Base-by-base conservation (phyloP, 2,888 invertebrate species). In the Eupithecia insigniata region DNA sequence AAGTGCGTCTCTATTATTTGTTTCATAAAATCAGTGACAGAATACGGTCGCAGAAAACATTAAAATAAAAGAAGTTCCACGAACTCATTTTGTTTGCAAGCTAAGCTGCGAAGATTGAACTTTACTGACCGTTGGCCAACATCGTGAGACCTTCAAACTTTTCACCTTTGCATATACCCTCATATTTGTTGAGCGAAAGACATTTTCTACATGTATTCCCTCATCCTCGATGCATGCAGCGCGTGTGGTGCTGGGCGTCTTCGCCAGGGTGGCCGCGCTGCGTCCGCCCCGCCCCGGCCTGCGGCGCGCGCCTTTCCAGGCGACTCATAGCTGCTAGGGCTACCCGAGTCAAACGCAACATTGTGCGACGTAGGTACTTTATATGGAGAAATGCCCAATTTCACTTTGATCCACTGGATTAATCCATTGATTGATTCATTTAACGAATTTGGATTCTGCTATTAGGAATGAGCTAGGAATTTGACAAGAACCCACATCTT, bases 251-350 rank as follows among this genome's bases (percentile, higher is more conserved):
- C 79, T 84, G 91, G 90, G 90, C 92, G 92, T 88, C 87, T 82
- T 87, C 91, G 86, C 82, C 85, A 83, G 91, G 93, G 93, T 92
- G 92, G 93, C 90, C 68, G 88, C 83, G 87, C 85, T 87, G 86
- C 88, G 86, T 87, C 86, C 84, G 85, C 85, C 83, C 91, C 92
- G 92, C 92, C 93, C 88, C 83, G 83, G 90, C 92, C 88, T 78
- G 84, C 73, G 89, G 88, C 82, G 83, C 83, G 85, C 84, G 82
- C 81, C 81, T 72, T 66, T 84, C 79, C 76, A 77, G 74, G 80
- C 77, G 79, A 69, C 72, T 71, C 76, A 73, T 70, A 72, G 58
- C 55, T 46, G 55, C 51, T 74, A 77, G 79, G 77, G 79, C 72
- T 76, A 77, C 79, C 76, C 66, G 30, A 22, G 1, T 30, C 30